These are phyloP conservation scores for Madoqua kirkii DNA, from an alignment of 2,113 vertebrate genomes.

Conservation along the genomic window DNA sequence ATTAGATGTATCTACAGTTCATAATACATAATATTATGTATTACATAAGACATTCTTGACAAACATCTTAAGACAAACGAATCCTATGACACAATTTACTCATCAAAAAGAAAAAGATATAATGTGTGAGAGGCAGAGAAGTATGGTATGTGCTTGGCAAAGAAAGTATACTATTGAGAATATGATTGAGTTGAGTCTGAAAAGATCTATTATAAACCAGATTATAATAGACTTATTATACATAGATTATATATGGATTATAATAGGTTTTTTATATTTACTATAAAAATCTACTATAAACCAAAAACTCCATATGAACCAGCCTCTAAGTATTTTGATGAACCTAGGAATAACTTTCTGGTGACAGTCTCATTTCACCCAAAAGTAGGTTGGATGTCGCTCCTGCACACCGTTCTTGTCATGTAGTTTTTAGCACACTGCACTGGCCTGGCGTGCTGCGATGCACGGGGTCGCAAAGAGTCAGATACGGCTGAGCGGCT, in stretches of 20 bases:
- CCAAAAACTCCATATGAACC: background rate
- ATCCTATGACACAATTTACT: background rate
- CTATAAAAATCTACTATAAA: background rate
- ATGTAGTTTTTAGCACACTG: background rate
- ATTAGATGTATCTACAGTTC: fast-evolving
- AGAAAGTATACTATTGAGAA: background rate
- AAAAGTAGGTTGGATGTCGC: fast-evolving
- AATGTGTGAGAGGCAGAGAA: background rate
- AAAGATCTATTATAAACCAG: background rate
- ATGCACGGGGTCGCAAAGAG: too few species aligned
- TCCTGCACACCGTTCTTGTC: fast-evolving
- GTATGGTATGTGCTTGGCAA: background rate
- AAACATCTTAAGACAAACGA: background rate
- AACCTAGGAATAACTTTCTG: background rate
- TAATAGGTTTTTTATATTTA: background rate
- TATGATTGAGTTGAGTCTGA: background rate
- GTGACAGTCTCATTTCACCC: fast-evolving
- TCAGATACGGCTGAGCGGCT: too few species aligned
- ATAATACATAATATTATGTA: background rate
- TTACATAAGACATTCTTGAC: background rate
- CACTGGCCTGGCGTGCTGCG: background rate
- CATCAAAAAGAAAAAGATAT: background rate
- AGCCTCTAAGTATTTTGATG: background rate
- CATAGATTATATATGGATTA: background rate
- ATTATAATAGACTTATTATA: background rate